phyloP scores from a whole-genome alignment of 2,113 vertebrate species.

The Bos indicus region DNA sequence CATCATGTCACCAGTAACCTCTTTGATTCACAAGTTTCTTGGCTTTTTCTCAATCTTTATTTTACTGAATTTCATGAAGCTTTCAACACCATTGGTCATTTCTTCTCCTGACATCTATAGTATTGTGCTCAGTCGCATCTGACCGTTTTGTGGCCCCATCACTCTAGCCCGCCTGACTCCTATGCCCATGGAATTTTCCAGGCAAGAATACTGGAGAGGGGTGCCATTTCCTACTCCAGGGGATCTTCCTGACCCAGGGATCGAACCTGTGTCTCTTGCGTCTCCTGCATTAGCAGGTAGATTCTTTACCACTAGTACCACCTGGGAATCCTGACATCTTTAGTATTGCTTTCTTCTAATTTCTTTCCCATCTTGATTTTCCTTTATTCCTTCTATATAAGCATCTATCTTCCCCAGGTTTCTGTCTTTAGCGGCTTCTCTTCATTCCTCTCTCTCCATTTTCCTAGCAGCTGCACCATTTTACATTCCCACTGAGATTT shows the following conservation, averaged over 20 bases:
- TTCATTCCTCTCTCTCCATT: neutral
- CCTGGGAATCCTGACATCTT: neutral
- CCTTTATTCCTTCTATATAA: neutral
- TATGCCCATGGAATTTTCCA: neutral
- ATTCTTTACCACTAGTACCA: neutral
- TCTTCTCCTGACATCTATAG: neutral
- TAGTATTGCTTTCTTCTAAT: neutral
- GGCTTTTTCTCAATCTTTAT: neutral
- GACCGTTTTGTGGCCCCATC: neutral
- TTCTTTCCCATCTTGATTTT: neutral
- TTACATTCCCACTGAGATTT: neutral
- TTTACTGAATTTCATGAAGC: neutral
- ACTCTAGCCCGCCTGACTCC: neutral
- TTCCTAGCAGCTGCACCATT: neutral
- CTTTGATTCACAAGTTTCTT: neutral
- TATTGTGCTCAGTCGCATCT: neutral
- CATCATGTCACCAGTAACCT: neutral
- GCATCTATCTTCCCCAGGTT: neutral
- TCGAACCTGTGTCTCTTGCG: neutral
- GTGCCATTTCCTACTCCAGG: neutral
- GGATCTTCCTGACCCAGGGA: neutral
- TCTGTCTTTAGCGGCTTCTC: neutral
- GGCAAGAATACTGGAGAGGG: neutral
- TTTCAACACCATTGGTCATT: neutral
- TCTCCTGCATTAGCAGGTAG: neutral